A percentile compares a stretch with the other conserved stretches of the same genome.
Conservation (phyloP, 2,797 vertebrate genomes). For the Pseudotriccus pelzelni region DNA sequence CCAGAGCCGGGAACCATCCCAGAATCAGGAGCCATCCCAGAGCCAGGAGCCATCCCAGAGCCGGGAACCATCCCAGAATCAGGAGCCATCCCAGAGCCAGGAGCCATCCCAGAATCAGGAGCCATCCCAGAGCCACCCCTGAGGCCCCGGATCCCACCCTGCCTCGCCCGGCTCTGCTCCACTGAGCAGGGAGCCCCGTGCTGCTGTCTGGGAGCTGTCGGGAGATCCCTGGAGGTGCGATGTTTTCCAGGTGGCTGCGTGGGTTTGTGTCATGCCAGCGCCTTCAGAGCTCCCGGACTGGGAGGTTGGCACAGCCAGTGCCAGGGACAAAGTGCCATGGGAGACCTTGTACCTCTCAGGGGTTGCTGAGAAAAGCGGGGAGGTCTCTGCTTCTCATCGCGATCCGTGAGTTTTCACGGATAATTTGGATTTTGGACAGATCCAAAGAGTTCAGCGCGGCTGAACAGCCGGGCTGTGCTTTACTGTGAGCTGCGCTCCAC, state of each 20-base stretch:
- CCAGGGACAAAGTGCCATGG: accelerated
- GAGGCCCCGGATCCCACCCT: accelerated
- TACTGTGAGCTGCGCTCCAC: not conserved
- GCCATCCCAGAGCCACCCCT: not conserved
- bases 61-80: too few species aligned
- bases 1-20: too few species aligned
- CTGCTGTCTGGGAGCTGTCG: not conserved
- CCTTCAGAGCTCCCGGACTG: not conserved
- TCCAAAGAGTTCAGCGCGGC: accelerated
- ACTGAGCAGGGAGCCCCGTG: not conserved
- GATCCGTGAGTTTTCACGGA: accelerated
- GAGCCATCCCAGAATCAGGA: too few species aligned
- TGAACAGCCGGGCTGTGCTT: not conserved
- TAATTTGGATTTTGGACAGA: not conserved
- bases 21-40: too few species aligned
- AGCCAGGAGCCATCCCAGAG: too few species aligned
- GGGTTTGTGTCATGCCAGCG: not conserved
- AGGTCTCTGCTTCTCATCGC: not conserved
- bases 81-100: not conserved
- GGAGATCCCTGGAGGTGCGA: not conserved
- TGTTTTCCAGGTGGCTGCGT: not conserved
- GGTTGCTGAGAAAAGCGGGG: accelerated
- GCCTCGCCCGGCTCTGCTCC: not conserved
- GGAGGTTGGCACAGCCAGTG: not conserved
- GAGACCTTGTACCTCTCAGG: not conserved